Conservation (phyloP, 2,888 invertebrate genomes). For the Orchesellides sinensis region DNA sequence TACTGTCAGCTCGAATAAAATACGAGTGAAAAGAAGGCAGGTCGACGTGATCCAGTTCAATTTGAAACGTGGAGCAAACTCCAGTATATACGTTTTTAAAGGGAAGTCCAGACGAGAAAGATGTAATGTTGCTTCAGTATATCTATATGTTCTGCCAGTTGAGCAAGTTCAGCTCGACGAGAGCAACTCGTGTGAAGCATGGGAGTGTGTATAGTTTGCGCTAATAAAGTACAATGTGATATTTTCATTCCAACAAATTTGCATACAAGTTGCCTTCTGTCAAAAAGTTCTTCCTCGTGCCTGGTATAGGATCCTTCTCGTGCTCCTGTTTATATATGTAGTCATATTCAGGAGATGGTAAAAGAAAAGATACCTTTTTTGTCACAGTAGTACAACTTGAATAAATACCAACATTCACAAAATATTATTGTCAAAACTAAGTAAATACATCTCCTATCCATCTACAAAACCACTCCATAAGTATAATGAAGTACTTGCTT, state of each 20-base stretch:
- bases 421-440: no score
- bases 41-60: conserved; percentile 54
- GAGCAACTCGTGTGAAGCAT: not conserved
- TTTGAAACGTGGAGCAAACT: conserved; percentile 40
- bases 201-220: conserved; percentile 14
- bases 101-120: not conserved
- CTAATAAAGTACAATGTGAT: conserved; percentile 38
- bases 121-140: no score
- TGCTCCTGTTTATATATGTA: not conserved
- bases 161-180: no score
- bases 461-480: not conserved
- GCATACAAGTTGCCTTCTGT: conserved; percentile 37
- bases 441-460: no score
- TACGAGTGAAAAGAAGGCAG: conserved; percentile 16
- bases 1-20: conserved; percentile 37
- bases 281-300: conserved; percentile 10
- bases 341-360: no score
- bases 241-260: conserved; percentile 35
- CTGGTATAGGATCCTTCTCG: not conserved
- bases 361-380: no score
- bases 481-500: not conserved
- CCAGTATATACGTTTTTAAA: not conserved
- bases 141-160: no score
- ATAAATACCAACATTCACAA: not conserved
- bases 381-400: not conserved